Conservation (phyloP, 2,113 vertebrate species). For the Oophaga pumilio region DNA sequence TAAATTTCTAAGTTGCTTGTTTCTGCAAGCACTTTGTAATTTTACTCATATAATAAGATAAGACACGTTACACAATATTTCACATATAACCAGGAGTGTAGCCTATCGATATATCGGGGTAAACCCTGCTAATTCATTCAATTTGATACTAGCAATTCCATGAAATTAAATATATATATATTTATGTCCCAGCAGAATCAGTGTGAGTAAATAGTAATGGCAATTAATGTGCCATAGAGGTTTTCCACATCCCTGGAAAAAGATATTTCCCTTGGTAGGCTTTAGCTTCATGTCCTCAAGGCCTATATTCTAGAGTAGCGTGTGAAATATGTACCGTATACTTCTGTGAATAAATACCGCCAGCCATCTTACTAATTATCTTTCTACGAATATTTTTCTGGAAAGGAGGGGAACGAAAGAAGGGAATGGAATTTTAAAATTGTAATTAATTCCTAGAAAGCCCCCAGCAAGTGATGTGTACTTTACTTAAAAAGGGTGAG, state of each 20-base stretch:
- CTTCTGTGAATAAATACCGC: neutral
- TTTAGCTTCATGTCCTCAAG: neutral
- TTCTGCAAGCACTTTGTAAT: too few relatives aligned
- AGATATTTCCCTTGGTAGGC: neutral
- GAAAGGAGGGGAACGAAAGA: neutral
- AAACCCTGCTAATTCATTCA: neutral
- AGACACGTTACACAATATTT: too few relatives aligned
- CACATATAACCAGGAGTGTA: neutral
- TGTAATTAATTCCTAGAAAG: conserved; percentile 7
- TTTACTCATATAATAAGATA: too few relatives aligned
- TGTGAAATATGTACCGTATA: conserved; percentile 5
- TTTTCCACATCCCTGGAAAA: neutral
- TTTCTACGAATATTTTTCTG: conserved; percentile 29
- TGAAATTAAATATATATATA: neutral
- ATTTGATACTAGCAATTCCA: neutral
- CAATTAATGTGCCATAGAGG: neutral
- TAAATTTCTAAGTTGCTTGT: too few relatives aligned
- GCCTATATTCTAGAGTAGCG: neutral
- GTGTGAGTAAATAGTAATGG: neutral
- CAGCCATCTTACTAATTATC: neutral
- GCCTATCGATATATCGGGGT: neutral
- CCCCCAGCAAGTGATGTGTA: neutral
- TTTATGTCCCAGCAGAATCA: neutral
- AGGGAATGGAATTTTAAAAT: neutral
- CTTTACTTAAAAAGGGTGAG: conserved; percentile 25